Conservation (phyloP, 1,140 invertebrate genomes). For the Chlorops oryzae region DNA sequence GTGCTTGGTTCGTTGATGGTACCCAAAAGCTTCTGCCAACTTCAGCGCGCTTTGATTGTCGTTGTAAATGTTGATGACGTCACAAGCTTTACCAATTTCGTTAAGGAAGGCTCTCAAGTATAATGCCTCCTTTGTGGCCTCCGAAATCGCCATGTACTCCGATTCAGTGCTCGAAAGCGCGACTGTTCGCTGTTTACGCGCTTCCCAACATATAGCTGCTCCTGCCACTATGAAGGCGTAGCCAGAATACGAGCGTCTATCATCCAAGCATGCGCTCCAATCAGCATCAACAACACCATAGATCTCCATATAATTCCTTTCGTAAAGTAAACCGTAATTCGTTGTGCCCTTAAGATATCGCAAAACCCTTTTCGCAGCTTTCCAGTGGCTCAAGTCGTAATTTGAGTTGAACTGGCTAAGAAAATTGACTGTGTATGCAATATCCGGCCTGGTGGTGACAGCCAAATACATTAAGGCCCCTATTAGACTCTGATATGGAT, state of each 20-base stretch:
- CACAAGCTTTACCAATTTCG: not conserved
- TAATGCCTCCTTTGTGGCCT: constrained; percentile 7
- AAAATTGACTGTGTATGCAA: constrained; percentile 39
- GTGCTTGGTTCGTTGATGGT: not conserved
- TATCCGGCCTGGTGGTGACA: constrained; percentile 43
- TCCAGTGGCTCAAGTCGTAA: constrained; percentile 35
- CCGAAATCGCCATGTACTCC: constrained; percentile 5
- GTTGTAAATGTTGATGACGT: not conserved
- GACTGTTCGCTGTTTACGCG: constrained; percentile 48
- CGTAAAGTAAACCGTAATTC: constrained; percentile 15
- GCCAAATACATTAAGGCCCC: constrained; percentile 44
- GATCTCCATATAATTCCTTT: not conserved
- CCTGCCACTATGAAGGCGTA: constrained; percentile 30
- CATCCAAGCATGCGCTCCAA: constrained; percentile 33
- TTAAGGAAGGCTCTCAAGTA: constrained; percentile 6
- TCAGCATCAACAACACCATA: constrained; percentile 29
- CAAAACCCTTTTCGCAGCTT: constrained; percentile 37
- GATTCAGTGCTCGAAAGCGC: constrained; percentile 39
- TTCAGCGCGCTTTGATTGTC: constrained; percentile 11
- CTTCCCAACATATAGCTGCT: constrained; percentile 42
- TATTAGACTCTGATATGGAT: constrained; percentile 38
- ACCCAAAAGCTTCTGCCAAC: not conserved
- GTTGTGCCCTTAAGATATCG: constrained; percentile 40
- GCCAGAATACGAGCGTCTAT: constrained; percentile 36
- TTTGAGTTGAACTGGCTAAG: constrained; percentile 38